phyloP scores from a whole-genome alignment of 2,113 vertebrate species.

The Chamaea fasciata region DNA sequence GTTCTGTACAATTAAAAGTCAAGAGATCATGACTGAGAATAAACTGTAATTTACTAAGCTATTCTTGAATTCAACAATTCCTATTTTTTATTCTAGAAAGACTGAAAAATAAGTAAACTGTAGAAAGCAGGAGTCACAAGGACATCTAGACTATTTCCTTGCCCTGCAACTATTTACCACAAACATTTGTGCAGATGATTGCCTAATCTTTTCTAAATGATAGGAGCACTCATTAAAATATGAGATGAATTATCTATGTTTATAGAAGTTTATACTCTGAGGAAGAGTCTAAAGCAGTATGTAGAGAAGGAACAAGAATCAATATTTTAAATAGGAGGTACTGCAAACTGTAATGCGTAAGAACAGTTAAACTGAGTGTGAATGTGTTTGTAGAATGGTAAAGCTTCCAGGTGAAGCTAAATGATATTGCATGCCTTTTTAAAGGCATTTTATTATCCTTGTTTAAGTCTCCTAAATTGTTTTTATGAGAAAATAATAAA shows the following conservation, averaged over 20 bases:
- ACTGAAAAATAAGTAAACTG: background rate
- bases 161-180: background rate
- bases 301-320: background rate
- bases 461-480: background rate
- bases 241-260: background rate
- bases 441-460: background rate
- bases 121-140: background rate
- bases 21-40: background rate
- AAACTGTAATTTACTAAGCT: background rate
- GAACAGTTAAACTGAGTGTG: background rate
- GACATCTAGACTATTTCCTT: background rate
- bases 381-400: background rate
- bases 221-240: background rate
- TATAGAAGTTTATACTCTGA: background rate
- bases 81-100: background rate
- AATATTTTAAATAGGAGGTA: background rate
- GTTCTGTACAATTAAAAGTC: background rate
- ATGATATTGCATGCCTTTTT: background rate
- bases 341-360: background rate
- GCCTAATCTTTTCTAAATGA: slow-evolving; percentile 19
- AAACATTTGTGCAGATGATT: slow-evolving; percentile 3
- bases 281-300: background rate
- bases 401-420: background rate
- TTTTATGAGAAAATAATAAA: background rate
- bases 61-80: background rate